Percentiles rank a stretch among this genome's conserved stretches.
Evolutionary conservation across 1,140 invertebrate genomes (phyloP).

Genomic region (Drosophila bocki): DNA sequence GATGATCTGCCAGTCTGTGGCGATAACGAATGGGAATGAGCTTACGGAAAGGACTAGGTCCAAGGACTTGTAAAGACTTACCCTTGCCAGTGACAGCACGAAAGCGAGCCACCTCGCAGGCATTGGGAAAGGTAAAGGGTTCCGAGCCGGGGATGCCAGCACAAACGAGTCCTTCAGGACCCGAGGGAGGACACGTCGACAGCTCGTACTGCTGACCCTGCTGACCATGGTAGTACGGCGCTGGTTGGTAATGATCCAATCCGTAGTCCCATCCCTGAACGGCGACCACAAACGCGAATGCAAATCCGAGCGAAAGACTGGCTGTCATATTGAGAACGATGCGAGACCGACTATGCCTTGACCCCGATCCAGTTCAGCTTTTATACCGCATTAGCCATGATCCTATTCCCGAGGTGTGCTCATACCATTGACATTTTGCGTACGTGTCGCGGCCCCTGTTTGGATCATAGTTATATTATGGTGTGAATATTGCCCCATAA

Average conservation of each 20-base stretch:
- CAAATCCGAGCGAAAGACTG: slow-evolving; percentile 8
- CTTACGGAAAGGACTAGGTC: accelerated
- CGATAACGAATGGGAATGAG: too few relatives aligned
- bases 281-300: slow-evolving; percentile 27
- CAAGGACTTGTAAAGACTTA: background rate
- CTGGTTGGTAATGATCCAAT: slow-evolving; percentile 13
- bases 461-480: slow-evolving; percentile 24
- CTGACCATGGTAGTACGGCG: slow-evolving; percentile 6
- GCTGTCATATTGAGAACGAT: slow-evolving; percentile 49
- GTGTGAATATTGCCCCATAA: slow-evolving; percentile 18
- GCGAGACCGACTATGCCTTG: slow-evolving; percentile 54
- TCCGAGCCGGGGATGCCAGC: slow-evolving; percentile 21
- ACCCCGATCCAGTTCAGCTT: slow-evolving; percentile 45
- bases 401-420: slow-evolving; percentile 38
- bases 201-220: slow-evolving; percentile 16
- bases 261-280: slow-evolving; percentile 33
- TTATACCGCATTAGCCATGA: slow-evolving; percentile 40
- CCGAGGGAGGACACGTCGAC: slow-evolving; percentile 23
- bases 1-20: slow-evolving; percentile 50
- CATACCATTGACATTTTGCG: slow-evolving; percentile 57
- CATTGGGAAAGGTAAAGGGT: slow-evolving; percentile 50
- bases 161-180: slow-evolving; percentile 30
- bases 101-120: slow-evolving; percentile 50
- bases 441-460: slow-evolving; percentile 61
- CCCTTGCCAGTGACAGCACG: slow-evolving; percentile 31